phyloP scores from a whole-genome alignment of 1,140 invertebrate species.

The Nilaparvata lugens region DNA sequence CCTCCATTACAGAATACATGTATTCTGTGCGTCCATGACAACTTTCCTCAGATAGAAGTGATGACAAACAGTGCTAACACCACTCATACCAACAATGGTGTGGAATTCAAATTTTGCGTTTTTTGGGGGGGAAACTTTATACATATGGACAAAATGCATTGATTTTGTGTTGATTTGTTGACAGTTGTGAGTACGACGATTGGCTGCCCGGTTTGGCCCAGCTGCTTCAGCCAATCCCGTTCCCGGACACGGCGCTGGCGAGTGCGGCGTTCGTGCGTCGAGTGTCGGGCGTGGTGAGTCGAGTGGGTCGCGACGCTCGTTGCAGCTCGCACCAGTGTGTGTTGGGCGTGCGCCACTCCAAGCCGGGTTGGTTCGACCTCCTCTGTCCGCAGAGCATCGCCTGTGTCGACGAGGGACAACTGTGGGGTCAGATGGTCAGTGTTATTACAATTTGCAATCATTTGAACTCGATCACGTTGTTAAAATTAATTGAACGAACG shows the following conservation, averaged over 20 bases:
- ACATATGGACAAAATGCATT: too few species aligned
- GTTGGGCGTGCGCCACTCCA: constrained; percentile 61
- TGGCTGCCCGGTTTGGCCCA: constrained; percentile 67
- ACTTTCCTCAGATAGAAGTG: too few species aligned
- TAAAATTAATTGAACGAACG: too few species aligned
- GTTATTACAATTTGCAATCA: too few species aligned
- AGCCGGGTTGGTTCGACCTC: constrained; percentile 68
- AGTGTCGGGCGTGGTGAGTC: constrained; percentile 43
- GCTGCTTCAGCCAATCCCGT: constrained; percentile 72
- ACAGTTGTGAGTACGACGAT: constrained; percentile 64
- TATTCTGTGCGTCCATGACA: too few species aligned
- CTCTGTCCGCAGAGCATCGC: constrained; percentile 60
- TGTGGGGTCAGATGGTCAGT: constrained; percentile 70
- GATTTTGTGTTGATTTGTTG: constrained; percentile 27
- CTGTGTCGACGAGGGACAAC: constrained; percentile 60
- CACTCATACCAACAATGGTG: too few species aligned
- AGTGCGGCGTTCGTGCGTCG: constrained; percentile 43
- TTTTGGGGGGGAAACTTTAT: too few species aligned
- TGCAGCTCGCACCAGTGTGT: constrained; percentile 70
- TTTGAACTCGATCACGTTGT: too few species aligned
- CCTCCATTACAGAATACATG: too few species aligned
- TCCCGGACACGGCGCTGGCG: constrained; percentile 59
- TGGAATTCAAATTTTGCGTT: too few species aligned
- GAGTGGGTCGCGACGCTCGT: constrained; percentile 52
- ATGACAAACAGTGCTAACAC: too few species aligned